Base-by-base conservation (phyloP, 2,113 vertebrate genomes). In the Misgurnus mizolepis region DNA sequence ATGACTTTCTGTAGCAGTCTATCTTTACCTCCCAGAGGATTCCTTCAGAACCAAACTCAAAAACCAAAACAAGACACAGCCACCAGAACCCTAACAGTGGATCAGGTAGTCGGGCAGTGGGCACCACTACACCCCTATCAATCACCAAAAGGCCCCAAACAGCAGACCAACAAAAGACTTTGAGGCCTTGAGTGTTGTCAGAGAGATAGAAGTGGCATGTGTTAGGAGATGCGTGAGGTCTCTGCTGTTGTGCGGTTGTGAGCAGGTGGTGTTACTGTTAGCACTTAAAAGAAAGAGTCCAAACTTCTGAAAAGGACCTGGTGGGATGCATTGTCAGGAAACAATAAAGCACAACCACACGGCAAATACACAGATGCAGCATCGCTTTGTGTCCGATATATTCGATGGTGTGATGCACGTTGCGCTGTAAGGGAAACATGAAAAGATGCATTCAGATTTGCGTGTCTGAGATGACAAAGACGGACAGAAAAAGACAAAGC, bases 201-300 rank as follows among this genome's bases (percentile, higher is more conserved):
- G 34, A n/a, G 17, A 39, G 22, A 14, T 8, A 11, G 41, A 62
- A 17, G 41, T 40, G 15, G 40, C 60, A 47, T 8, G 50, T 45
- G 72, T 64, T 64, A 60, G 58, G 22, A 39, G 27, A n/a, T 49
- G 64, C 1, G 78, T 74, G 58, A 47, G 72, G 12, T 69, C 76
- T 50, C 67, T 79, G 67, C 56, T 64, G 53, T 67, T 53, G 40
- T 39, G 27, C 27, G 50, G n/a, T n/a, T 64, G 68, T 53, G 79
- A 64, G 62, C 12, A 45, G 64, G 47, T 41, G 50, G 50, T 22
- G 45, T n/a, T 49, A 60, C 34, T 49, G 34, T 67, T 66, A 71
- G 53, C 15, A 68, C 72, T 56, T 71, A 56, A 72, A 76, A 80
- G 72, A 72, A 67, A 27, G 62, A 60, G 56, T 14, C 49, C 66